Base-by-base conservation (phyloP, 2,888 invertebrate genomes). In the Nowickia ferox region DNA sequence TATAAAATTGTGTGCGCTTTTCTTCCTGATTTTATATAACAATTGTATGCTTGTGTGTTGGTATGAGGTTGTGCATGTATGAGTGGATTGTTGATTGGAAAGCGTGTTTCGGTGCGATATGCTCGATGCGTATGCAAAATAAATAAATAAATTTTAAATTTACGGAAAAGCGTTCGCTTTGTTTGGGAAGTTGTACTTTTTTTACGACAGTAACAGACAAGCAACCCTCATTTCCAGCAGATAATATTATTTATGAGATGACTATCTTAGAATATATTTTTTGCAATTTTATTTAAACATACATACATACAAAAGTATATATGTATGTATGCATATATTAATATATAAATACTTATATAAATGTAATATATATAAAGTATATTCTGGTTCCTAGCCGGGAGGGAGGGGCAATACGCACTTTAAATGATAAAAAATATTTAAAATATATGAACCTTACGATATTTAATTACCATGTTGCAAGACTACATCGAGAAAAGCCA, bases 111-210 rank as follows among this genome's bases (percentile, higher is more conserved):
- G 48, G 30, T 65, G 57, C 71, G 79, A 84, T 71, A 80, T 72
- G 46, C 30, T 42, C 69, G 81, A 68, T 74, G 61, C 66, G 63
- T 82, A 78, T 82, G 85, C 82, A 82, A 85, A 85, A 85, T 69
- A 81, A 40, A 57, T 74, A 44, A 66, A 61, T 61, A 65, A 22
- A 65, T 38, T 69, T 57, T 38, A 65, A 76, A 75, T 84, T 76
- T 80, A 66, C 59, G 51, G 46, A 69, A 72, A 84, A 80, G 59
- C 19, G 9, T 48, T 75, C 61, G 63, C 53, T 74, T 38, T 30
- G 30, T 30, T 55, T 72, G 44, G 51, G 51, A 40, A 51, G 13
- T 15, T 19, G 68, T 55, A 17, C 10, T 9, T 38, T 19, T 44
- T 63, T 17, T 38, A 10, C 63, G 55, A 22, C 2, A 30, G 30